Conservation (phyloP, 2,797 vertebrate species). For the Danio tinwini region DNA sequence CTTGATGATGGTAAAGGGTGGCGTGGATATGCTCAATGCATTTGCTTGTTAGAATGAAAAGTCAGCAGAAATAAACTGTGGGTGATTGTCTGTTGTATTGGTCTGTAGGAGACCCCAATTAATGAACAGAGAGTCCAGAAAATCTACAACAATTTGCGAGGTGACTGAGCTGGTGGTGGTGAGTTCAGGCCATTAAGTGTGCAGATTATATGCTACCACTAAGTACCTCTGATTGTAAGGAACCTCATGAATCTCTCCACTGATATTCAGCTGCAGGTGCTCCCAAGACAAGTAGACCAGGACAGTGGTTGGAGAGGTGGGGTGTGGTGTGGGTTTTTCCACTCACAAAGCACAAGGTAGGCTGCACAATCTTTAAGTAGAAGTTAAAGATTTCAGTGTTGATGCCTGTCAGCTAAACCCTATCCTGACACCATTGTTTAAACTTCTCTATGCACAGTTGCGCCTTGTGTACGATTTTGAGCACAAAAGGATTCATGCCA, state of each 20-base stretch:
- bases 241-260: background rate
- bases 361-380: background rate
- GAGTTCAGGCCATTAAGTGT: background rate
- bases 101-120: background rate
- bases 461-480: conserved; percentile 30
- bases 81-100: conserved; percentile 17
- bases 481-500: background rate
- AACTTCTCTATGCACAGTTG: conserved; percentile 29
- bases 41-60: background rate
- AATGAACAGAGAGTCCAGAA: too few relatives aligned
- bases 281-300: conserved; percentile 10
- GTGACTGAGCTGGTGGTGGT: too few relatives aligned
- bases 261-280: conserved; percentile 28
- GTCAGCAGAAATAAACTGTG: background rate
- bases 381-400: background rate
- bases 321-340: background rate
- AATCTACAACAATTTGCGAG: too few relatives aligned
- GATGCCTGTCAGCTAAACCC: background rate
- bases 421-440: conserved; percentile 11
- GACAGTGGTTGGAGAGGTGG: background rate
- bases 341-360: background rate
- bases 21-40: conserved; percentile 1
- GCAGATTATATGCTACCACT: too few relatives aligned
- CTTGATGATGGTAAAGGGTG: background rate
- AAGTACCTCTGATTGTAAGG: background rate